A percentile compares a stretch with the other conserved stretches of the same genome.
Evolutionary conservation across 2,113 vertebrate genomes (phyloP).

Genomic region (Uria aalge): DNA sequence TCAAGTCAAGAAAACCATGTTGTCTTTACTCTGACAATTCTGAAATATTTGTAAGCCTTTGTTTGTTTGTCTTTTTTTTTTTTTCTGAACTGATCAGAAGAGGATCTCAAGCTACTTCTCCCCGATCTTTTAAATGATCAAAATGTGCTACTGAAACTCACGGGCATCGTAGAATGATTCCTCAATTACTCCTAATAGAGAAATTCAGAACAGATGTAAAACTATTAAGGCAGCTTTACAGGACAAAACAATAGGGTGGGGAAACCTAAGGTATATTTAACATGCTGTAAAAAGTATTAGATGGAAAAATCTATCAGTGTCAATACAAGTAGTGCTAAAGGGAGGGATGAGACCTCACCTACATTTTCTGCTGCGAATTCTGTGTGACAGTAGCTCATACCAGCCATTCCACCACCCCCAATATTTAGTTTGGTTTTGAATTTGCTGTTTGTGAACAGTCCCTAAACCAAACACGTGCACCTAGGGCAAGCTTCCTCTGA

Average conservation of each 20-base stretch:
- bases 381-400: neutral
- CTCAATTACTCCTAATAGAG: neutral
- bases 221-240: neutral
- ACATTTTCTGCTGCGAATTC: rapidly evolving
- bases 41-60: neutral
- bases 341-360: neutral
- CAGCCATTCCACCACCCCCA: neutral
- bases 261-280: neutral
- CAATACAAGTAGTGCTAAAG: neutral
- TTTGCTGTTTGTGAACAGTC: neutral
- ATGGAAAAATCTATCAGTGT: neutral
- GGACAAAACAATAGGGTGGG: neutral
- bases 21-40: neutral
- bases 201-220: neutral
- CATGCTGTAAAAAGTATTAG: neutral
- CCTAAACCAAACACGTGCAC: neutral
- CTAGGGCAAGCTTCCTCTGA: neutral
- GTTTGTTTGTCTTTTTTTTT: neutral
- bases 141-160: neutral
- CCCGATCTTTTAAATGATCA: neutral
- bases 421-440: neutral
- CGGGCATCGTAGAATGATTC: neutral
- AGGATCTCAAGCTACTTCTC: neutral
- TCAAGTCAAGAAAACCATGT: neutral
- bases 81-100: neutral